phyloP scores from a whole-genome alignment of 2,113 vertebrate species.

The Lates calcarifer region DNA sequence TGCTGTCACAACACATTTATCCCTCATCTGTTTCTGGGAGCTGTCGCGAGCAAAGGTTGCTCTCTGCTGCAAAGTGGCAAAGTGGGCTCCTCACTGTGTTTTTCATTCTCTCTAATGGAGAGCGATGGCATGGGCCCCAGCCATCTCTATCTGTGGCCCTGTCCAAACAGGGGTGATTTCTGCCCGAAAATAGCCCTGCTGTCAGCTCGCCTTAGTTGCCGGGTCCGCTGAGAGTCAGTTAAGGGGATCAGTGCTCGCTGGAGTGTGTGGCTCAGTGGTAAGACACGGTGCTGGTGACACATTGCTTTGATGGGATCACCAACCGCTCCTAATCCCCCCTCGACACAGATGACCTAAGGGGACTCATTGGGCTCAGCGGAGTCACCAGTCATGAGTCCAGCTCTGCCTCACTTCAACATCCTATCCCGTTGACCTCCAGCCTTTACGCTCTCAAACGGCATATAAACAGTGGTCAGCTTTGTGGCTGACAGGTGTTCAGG shows the following conservation, averaged over 20 bases:
- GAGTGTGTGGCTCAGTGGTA: slow-evolving; percentile 80
- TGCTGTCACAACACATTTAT: slow-evolving; percentile 88
- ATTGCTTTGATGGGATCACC: slow-evolving; percentile 72
- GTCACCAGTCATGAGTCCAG: slow-evolving; percentile 57
- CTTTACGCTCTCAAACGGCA: slow-evolving; percentile 21
- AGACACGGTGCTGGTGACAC: slow-evolving; percentile 71
- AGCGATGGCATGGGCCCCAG: slow-evolving; percentile 84
- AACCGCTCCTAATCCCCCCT: slow-evolving; percentile 68
- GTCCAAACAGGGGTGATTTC: slow-evolving; percentile 81
- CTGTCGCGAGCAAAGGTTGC: slow-evolving; percentile 80
- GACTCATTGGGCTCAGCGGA: slow-evolving; percentile 58
- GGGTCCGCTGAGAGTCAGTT: slow-evolving; percentile 80
- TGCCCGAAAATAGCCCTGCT: slow-evolving; percentile 81
- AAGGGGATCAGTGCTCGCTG: slow-evolving; percentile 85
- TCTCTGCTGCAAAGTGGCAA: slow-evolving; percentile 81
- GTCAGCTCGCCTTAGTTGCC: slow-evolving; percentile 69
- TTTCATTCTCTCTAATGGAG: slow-evolving; percentile 85
- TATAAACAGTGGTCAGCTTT: neutral
- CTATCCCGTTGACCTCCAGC: slow-evolving; percentile 34
- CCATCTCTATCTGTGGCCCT: slow-evolving; percentile 81
- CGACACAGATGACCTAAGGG: slow-evolving; percentile 77
- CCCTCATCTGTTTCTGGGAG: slow-evolving; percentile 84
- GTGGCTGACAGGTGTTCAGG: slow-evolving; percentile 3
- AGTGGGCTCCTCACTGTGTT: slow-evolving; percentile 79
- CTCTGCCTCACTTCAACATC: slow-evolving; percentile 19